Evolutionary conservation across 2,797 vertebrate genomes (phyloP), one percentile per base, ranked within the genome.

Genomic region (Euphonia xanthogaster): DNA sequence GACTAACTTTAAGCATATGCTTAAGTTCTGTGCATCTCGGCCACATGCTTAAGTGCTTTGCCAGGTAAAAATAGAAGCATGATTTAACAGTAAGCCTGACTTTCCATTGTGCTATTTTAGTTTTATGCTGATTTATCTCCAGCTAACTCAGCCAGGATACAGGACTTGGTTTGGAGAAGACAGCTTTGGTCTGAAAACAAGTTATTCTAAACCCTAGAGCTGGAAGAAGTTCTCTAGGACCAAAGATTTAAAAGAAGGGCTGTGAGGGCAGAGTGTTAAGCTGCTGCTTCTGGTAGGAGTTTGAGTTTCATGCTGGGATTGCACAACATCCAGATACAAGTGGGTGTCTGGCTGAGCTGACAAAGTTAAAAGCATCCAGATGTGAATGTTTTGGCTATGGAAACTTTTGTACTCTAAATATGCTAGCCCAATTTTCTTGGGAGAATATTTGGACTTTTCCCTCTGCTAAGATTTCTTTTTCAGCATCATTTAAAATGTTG

Each of bases 21-120:
- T 86, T 91, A 96, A 83, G 61, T 83, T 91, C 50, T 94, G 75
- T 77, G 53, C 53, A 82, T 74, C 77, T 87, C 75, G 30, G 57
- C 50, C 92, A 82, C 81, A 80, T 87, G 80, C 79, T 96, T 94
- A 92, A 94, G 39, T 87, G 68, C 86, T 91, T 96, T 92, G 61
- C 88, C 81, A 87, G 81, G 50, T 87, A 96, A 91, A 96, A 96
- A 95, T 95, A 97, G 95, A 89, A 88, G 50, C 37, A 92, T 95
- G 94, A 95, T 94, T 96, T 92, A 97, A 96, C 81, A 86, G 78
- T 74, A 94, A 84, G 75, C 54, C 74, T 92, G 86, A 92, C 42
- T 96, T 95, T 96, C 96, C 96, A 94, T 92, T 91, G 94, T 90
- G 61, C 95, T 97, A 96, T 94, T 95, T 94, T 95, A 91, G 91